Base-by-base conservation (phyloP, 1,140 invertebrate genomes). In the Drosophila baimaii region DNA sequence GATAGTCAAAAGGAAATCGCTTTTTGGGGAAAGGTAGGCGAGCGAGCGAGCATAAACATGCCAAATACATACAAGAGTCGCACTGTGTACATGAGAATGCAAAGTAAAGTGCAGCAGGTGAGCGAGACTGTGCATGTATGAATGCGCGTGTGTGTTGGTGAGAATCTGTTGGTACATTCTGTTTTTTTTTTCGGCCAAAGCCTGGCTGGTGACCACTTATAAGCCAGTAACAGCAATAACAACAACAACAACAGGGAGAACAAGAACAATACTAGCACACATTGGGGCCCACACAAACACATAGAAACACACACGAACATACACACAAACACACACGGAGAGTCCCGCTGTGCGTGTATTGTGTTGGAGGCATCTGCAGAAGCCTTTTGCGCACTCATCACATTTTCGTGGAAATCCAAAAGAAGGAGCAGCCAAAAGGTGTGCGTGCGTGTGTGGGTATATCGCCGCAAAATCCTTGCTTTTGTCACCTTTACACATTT, bases 361-460 rank as follows among this genome's bases (percentile, higher is more conserved):
- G 69, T 77, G 68, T 74, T 83, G 62, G 63, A 69, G 82, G 79
- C 83, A 86, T 88, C 83, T 83, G 83, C 83, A 89, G 84, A 89
- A 88, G 83, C 83, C 83, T 88, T 88, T 89, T 88, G 83, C 83
- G 84, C 83, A 88, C 83, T 88, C 83, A 88, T 88, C 83, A 88
- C 77, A 89, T 88, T 88, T 88, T 88, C 83, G 84, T 88, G 83
- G 83, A 88, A 88, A 88, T 88, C 76, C 69, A 80, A 83, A 65
- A 73, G 46, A 15, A 69, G 65, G 65, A 69, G 35, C 44, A 29
- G 21, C 29, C 59, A 57, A 83, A 88, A 86, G 77, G 77, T 77
- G 55, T 83, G 47, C 46, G 44, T 62, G 35, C 43, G 49, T 27
- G 23, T 29, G 46, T 23, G 19, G 5, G 49, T 33, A 29, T 54